Evolutionary conservation across 2,888 invertebrate species (phyloP), one percentile per base, ranked within the genome.

Genomic region (Torymus tubicola): DNA sequence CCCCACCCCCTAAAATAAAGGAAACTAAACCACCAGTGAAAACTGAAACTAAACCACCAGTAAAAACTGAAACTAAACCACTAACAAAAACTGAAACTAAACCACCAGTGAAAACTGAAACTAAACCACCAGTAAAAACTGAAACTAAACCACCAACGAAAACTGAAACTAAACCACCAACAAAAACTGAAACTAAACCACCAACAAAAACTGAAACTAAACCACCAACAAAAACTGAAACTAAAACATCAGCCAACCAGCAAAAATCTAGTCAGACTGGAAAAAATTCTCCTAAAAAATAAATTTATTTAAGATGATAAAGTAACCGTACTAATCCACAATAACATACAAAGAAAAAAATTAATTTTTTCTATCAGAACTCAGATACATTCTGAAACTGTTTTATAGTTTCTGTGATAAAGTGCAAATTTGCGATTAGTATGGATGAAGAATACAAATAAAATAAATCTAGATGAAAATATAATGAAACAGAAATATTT

Each of bases 151-250:
- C 83, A 50, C 60, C 84, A 18, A 83, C 84, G 2, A 76, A 86
- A 10, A 83, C 81, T 24, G 81, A 85, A n/a, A 72, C 85, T 42
- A 57, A 86, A 12, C 82, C 83, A 77, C 76, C 86, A 21, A 77
- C 84, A 53, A 68, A 85, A n/a, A 76, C 83, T 67, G 77, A 83
- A 69, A 18, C 84, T 18, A 68, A 82, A 60, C 58, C 79, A 69
- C 76, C 21, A 12, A 64, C 81, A 52, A 76, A 68, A 1, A 57
- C 70, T 10, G 14, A 61, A 42, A 55, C 73, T 60, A 65, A 64
- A 50, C 52, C 84, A 21, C 2, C 58, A 65, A 52, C 69, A 10
- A 65, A 57, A 72, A 70, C 76, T 64, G 53, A 11, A 21, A 14
- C 63, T 18, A 74, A 70, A 71, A 24, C n/a, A 67, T 14, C 78